Evolutionary conservation across 1,140 invertebrate genomes (phyloP), one percentile per base, ranked within the genome.

Genomic region (Helicoverpa armigera): DNA sequence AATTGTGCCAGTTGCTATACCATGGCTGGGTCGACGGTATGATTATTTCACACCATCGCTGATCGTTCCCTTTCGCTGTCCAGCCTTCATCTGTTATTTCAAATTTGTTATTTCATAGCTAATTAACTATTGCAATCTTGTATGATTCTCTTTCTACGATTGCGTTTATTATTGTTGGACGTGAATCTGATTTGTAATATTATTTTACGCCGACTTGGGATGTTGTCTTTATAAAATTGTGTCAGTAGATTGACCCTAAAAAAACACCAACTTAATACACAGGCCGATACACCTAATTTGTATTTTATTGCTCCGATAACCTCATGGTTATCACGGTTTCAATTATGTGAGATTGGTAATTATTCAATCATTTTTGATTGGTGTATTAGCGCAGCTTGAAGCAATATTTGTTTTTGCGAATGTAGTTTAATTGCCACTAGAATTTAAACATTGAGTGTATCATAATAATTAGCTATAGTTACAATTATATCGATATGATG

Each of bases 1-100:
- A 81, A 56, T 50, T 80, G 74, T 72, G 78, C 72, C 70, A 83
- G 63, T 83, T 83, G 56, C 43, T 48, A 75, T 61, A 43, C 69
- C 69, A 72, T 72, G 50, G 50, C 48, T 31, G 48, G 31, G 69
- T 53, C 13, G 69, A 72, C 69, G 23, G 12, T 72, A 72, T 72
- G 69, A 72, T 72, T 72, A 72, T 51, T 72, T 72, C 69, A 72
- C 69, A 72, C 69, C 50, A 72, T 72, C 69, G n/a, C 16, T 23
- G n/a, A 58, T 16, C 56, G 56, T 18, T 69, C 43, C 43, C 65
- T 50, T 69, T 69, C 65, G 65, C 43, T 23, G 43, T 69, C 63
- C 63, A 67, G 35, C 63, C 63, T 67, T 67, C 63, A 48, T 67
- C 35, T 48, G 61, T 43, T 69, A 69, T 50, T 69, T 69, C 43